Conservation (phyloP, 1,140 invertebrate genomes). For the Hormaphis cornu region DNA sequence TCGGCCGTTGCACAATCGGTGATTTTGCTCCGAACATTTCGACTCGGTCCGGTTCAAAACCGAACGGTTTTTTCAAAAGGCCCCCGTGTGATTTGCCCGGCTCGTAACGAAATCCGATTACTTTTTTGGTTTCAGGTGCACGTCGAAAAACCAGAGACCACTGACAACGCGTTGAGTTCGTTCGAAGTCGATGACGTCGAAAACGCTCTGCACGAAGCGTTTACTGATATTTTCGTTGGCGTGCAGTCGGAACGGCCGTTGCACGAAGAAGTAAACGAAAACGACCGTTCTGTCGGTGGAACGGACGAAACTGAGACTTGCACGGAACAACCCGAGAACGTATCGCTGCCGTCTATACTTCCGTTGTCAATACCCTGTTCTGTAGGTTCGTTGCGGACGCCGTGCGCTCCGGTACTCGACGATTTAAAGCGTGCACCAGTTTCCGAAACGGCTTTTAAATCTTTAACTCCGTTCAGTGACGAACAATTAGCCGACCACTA, state of each 20-base stretch:
- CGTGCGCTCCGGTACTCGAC: slow-evolving; percentile 5
- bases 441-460: background rate
- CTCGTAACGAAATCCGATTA: no score
- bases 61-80: no score
- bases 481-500: slow-evolving; percentile 2
- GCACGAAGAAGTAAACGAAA: background rate
- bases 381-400: slow-evolving; percentile 16
- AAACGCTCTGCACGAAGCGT: slow-evolving; percentile 4
- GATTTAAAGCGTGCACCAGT: background rate
- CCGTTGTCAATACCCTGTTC: slow-evolving; percentile 20
- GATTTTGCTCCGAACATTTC: no score
- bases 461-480: slow-evolving; percentile 12
- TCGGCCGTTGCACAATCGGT: no score
- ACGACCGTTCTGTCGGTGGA: background rate
- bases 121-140: background rate
- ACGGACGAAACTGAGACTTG: background rate
- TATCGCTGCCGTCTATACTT: background rate
- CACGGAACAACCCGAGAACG: background rate
- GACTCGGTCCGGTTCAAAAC: no score
- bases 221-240: slow-evolving; percentile 1
- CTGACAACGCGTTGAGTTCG: background rate
- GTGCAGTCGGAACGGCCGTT: background rate
- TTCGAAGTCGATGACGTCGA: background rate
- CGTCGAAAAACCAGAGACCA: slow-evolving; percentile 2
- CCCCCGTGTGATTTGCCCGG: no score